Base-by-base conservation (phyloP, 2,888 invertebrate genomes). In the Unio delphinus region DNA sequence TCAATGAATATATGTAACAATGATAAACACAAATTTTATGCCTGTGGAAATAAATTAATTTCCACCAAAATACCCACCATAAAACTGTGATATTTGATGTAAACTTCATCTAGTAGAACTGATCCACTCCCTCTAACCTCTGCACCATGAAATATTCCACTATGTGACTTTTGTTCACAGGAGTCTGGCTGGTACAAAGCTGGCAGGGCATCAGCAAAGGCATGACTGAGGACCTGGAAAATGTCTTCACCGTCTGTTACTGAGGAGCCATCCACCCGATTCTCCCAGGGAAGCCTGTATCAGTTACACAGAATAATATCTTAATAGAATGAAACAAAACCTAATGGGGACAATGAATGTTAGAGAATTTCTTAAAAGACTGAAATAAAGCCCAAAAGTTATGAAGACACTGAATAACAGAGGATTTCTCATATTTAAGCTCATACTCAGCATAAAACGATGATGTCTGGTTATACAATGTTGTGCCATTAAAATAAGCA, bases 91-190 rank as follows among this genome's bases (percentile, higher is more conserved):
- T 85, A 80, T 65, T 80, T 78, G 62, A 75, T 72, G 70, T 87
- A 89, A 45, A 87, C 80, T 64, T 84, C 83, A 76, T 89, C 89
- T 67, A 87, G 82, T 60, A 89, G 64, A 7, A 86, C 76, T 15
- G 81, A 76, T 65, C 73, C 75, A 15, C 76, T 77, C 8, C 68
- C 68, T 23, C 79, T 78, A 63, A 84, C 74, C 67, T 88, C 82
- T 8, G 84, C 83, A 2, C 88, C 88, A 70, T 88, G 87, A 20
- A 86, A 74, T 6, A 87, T 80, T 55, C 87, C 87, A 61, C 78
- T 74, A 8, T 75, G 76, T 34, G 72, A 67, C n/a, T 75, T 76
- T 7, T 71, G 69, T 30, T 76, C 73, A 70, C 87, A 87, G 8
- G 77, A 72, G 56, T 80, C 82, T 8, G 71, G 18, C 61, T 76